These are phyloP conservation scores for Bombus waltoni DNA, from an alignment of 1,140 invertebrate genomes.

Conservation along the genomic window DNA sequence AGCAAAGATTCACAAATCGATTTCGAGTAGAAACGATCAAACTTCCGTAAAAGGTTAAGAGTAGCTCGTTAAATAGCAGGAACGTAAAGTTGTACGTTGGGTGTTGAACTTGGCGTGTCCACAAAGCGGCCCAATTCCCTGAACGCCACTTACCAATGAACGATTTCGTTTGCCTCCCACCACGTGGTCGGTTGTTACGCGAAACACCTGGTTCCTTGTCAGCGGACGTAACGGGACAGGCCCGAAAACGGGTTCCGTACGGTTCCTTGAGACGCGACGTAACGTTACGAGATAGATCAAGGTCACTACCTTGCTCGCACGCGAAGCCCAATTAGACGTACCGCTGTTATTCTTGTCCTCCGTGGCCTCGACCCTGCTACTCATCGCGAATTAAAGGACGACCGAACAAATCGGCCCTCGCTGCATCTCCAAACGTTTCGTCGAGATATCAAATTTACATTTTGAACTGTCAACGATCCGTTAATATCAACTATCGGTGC, in stretches of 20 bases:
- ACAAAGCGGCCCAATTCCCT: not conserved
- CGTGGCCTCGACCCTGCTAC: not conserved
- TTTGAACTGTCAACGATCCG: not conserved
- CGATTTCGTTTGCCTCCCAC: not conserved
- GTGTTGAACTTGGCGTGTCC: not conserved
- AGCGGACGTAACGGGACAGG: conserved; percentile 60
- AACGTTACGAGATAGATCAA: conserved; percentile 70
- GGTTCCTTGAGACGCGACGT: conserved; percentile 46
- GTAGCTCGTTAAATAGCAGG: no score
- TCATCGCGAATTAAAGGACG: not conserved
- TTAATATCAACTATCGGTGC: no score
- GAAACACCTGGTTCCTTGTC: conserved; percentile 52
- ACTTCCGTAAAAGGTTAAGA: no score
- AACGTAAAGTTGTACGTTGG: not conserved
- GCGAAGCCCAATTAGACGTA: conserved; percentile 23
- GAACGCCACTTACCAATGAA: not conserved
- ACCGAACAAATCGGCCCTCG: not conserved
- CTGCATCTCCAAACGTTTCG: not conserved
- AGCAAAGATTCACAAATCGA: no score
- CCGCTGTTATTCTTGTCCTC: not conserved
- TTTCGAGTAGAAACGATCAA: no score
- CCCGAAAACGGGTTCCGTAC: conserved; percentile 64
- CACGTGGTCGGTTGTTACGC: conserved; percentile 13
- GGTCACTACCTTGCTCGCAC: conserved; percentile 57
- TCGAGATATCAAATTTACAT: not conserved